Base-by-base conservation (phyloP, 2,113 vertebrate species). In the Ophthalmolycus amberensis region DNA sequence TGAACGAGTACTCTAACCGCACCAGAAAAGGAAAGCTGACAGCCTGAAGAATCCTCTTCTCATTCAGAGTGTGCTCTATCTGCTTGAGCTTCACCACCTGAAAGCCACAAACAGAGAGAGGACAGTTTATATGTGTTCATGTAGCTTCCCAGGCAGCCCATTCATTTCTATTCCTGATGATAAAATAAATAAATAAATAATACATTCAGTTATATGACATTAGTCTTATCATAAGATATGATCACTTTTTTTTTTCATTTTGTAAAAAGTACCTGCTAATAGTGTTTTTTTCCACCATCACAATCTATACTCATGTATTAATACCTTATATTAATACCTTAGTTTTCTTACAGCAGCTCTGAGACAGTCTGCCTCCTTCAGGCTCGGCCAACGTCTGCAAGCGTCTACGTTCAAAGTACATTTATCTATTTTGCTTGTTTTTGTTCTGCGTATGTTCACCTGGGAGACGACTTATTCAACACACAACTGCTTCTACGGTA, bases 41-140 rank as follows among this genome's bases (percentile, higher is more conserved):
- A 0, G 97, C 97, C 90, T 98, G 97, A 68, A 98, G 95, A 79
- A 98, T 98, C 84, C 96, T 94, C 85, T 98, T 98, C 92, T 98
- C 97, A 7, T 98, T 98, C 75, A 98, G 93, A 25, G 97, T 98
- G 89, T 98, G 97, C 85, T 98, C 97, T 1, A 98, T 97, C 94
- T 98, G 97, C 90, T 98, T 98, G 93, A 98, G 96, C 87, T 98
- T 98, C 70, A 98, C 97, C 83, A 98, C 96, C 96, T 97, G 86
- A 65, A 73, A 77, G 38, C 25, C 4, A 80, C 14, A 64, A 37
- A 77, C 16, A 65, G 78, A 75, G 22, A 71, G 22, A 14, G 32
- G 15, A 14, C 15, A 27, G 29, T 34, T 77, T 37, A 59, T 11
- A 37, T 25, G 50, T 52, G 18, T 22, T 9, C 5, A 5, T 27